Percentiles rank a stretch among this genome's conserved stretches.
These are phyloP conservation scores for Chascanopsetta lugubris DNA, from an alignment of 2,113 vertebrate species.

Conservation along the genomic window DNA sequence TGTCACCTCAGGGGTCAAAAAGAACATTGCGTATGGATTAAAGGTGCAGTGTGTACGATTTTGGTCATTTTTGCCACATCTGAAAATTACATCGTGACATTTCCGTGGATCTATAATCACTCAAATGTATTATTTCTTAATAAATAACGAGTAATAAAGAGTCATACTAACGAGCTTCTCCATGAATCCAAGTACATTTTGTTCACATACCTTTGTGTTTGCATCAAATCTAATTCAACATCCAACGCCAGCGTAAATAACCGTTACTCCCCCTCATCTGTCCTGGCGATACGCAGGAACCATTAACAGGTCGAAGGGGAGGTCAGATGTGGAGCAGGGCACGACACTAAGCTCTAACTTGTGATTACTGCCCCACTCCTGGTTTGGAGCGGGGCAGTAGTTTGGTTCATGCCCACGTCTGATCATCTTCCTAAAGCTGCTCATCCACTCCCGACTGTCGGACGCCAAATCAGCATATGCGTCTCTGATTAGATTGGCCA, in stretches of 20 bases:
- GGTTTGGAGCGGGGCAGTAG: slow-evolving; percentile 44
- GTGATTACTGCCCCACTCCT: slow-evolving; percentile 54
- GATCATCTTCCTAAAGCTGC: slow-evolving; percentile 65
- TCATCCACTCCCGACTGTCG: slow-evolving; percentile 64
- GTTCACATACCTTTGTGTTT: neutral
- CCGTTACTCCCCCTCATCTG: neutral
- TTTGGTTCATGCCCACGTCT: slow-evolving; percentile 53
- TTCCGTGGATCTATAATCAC: no score
- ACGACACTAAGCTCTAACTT: slow-evolving; percentile 50
- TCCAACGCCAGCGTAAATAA: neutral
- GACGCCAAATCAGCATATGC: slow-evolving; percentile 57
- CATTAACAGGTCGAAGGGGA: slow-evolving; percentile 7
- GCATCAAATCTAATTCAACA: neutral
- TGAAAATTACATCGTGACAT: no score
- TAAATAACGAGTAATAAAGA: no score
- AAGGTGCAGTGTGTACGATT: no score
- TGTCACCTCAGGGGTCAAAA: slow-evolving; percentile 64
- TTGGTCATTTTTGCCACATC: no score
- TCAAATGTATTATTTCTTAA: no score
- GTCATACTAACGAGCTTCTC: neutral
- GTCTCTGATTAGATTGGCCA: slow-evolving; percentile 67
- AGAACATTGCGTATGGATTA: slow-evolving; percentile 40
- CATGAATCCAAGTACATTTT: neutral
- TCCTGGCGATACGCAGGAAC: neutral
- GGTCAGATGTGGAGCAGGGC: slow-evolving; percentile 32